Conservation (phyloP, 1,140 invertebrate genomes). For the Drosophila ogumai region DNA sequence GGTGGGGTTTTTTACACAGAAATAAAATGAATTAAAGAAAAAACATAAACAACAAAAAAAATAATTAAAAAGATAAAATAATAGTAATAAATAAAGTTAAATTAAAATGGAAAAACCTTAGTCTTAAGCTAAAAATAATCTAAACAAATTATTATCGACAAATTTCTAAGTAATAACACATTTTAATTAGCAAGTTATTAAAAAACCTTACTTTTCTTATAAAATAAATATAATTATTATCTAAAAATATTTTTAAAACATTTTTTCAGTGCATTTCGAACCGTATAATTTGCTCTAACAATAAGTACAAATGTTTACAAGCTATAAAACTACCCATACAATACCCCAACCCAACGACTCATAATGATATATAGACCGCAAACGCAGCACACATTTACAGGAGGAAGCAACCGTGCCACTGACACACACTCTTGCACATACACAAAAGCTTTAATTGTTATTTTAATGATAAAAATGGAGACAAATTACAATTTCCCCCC, state of each 20-base stretch:
- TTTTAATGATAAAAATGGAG: slow-evolving; percentile 84
- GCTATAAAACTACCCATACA: slow-evolving; percentile 76
- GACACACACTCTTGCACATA: slow-evolving; percentile 32
- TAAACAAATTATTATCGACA: too few relatives aligned
- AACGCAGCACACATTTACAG: slow-evolving; percentile 72
- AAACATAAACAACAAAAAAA: too few relatives aligned
- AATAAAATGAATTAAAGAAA: too few relatives aligned
- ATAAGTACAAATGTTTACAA: slow-evolving; percentile 81
- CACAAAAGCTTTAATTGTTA: slow-evolving; percentile 79
- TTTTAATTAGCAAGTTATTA: too few relatives aligned
- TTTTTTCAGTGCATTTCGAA: background rate
- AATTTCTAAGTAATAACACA: too few relatives aligned
- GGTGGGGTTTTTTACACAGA: background rate
- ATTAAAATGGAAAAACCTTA: too few relatives aligned
- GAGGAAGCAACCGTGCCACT: slow-evolving; percentile 9
- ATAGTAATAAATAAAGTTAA: too few relatives aligned
- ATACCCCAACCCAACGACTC: slow-evolving; percentile 21
- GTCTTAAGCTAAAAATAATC: too few relatives aligned
- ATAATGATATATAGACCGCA: slow-evolving; percentile 76
- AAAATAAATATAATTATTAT: too few relatives aligned
- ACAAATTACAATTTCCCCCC: slow-evolving; percentile 70
- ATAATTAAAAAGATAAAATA: too few relatives aligned
- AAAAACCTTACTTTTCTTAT: too few relatives aligned
- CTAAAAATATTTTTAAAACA: too few relatives aligned
- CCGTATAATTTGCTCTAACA: slow-evolving; percentile 64